Evolutionary conservation across 2,113 vertebrate species (phyloP).

Genomic region (Clarias gariepinus): DNA sequence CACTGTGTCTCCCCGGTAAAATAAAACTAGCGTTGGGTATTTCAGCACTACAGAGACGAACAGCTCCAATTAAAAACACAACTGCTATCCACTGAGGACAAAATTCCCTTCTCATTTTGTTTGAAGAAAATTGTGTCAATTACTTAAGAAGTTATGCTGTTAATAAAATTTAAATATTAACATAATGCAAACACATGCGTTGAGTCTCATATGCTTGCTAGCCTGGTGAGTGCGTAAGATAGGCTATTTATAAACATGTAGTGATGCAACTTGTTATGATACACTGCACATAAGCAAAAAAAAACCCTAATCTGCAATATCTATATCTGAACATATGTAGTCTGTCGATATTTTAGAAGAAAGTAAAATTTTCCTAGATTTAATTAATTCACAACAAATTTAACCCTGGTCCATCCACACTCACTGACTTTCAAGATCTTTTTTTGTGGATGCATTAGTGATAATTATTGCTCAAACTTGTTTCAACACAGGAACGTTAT

Average conservation of each 20-base stretch:
- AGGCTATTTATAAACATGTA: neutral
- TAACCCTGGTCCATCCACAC: neutral
- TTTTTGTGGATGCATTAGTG: neutral
- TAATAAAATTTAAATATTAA: no score
- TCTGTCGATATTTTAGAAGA: neutral
- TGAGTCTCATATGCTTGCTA: neutral
- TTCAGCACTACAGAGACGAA: constrained; percentile 30
- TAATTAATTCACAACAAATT: neutral
- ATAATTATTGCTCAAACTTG: neutral
- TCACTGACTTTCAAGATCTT: neutral
- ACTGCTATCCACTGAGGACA: neutral
- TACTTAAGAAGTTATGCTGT: neutral
- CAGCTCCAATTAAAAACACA: neutral
- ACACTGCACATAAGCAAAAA: neutral
- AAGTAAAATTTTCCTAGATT: neutral
- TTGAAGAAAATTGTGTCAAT: neutral
- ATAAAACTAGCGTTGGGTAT: neutral
- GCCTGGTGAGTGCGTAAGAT: neutral
- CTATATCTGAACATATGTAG: neutral
- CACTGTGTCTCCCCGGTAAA: neutral
- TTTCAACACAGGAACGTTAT: neutral
- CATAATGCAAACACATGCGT: neutral
- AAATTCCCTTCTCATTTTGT: neutral
- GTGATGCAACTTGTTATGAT: neutral
- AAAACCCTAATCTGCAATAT: neutral